Evolutionary conservation across 1,140 invertebrate species (phyloP).

Genomic region (Drosophila jambulina): DNA sequence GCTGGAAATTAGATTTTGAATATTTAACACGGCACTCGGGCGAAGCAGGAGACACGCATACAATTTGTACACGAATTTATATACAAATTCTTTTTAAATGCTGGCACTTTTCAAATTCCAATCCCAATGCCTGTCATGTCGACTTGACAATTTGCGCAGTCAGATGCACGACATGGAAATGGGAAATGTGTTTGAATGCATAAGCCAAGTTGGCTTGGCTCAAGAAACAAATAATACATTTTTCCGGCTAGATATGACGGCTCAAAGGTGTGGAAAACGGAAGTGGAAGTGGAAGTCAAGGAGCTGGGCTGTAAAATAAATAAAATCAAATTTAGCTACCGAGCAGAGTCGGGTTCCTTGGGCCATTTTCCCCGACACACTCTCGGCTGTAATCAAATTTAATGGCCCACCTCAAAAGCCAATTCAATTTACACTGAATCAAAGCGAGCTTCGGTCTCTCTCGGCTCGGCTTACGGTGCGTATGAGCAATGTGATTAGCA

Average conservation of each 20-base stretch:
- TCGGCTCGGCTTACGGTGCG: slow-evolving; percentile 37
- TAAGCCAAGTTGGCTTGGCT: slow-evolving; percentile 30
- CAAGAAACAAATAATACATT: slow-evolving; percentile 49
- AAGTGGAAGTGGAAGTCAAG: slow-evolving; percentile 2
- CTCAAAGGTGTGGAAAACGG: slow-evolving; percentile 23
- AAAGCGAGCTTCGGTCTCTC: slow-evolving; percentile 37
- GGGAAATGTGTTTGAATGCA: slow-evolving; percentile 46
- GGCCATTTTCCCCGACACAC: slow-evolving; percentile 36
- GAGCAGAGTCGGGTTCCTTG: slow-evolving; percentile 9
- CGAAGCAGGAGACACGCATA: slow-evolving; percentile 54
- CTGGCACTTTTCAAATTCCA: slow-evolving; percentile 78
- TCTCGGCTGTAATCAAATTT: slow-evolving; percentile 54
- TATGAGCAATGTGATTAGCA: slow-evolving; percentile 80
- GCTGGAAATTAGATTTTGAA: slow-evolving; percentile 80
- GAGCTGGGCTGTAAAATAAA: slow-evolving; percentile 21
- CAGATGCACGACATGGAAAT: slow-evolving; percentile 63
- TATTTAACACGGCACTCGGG: slow-evolving; percentile 74
- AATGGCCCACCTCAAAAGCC: slow-evolving; percentile 59
- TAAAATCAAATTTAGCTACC: slow-evolving; percentile 43
- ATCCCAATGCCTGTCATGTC: slow-evolving; percentile 61
- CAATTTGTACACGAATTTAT: slow-evolving; percentile 69
- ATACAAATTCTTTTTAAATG: slow-evolving; percentile 71
- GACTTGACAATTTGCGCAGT: slow-evolving; percentile 76
- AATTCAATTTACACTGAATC: slow-evolving; percentile 67
- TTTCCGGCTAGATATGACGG: slow-evolving; percentile 21